Conservation (phyloP, 1,140 invertebrate genomes). For the Zaprionus nigranus region DNA sequence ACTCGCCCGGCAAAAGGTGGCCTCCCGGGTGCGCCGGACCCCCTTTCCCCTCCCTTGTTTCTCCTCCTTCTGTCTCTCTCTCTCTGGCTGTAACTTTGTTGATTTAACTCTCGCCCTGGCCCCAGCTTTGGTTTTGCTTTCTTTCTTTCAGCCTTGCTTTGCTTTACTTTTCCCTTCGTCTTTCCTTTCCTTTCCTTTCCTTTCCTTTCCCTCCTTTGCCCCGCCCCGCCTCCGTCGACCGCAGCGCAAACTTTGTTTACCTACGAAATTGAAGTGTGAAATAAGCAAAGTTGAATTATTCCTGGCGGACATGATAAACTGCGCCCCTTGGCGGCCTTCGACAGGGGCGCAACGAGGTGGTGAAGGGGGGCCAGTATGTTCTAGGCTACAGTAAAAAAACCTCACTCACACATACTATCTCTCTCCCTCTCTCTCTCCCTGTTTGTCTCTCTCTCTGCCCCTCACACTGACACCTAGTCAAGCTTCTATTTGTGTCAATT, state of each 20-base stretch:
- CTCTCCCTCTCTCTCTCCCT: background rate
- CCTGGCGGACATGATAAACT: slow-evolving; percentile 84
- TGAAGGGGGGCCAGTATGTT: no score
- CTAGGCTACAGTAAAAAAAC: background rate
- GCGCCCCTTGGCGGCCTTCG: slow-evolving; percentile 44
- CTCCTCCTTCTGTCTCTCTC: background rate
- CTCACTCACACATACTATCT: slow-evolving; percentile 4
- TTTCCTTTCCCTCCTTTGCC: background rate
- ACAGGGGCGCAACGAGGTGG: background rate
- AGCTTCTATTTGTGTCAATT: slow-evolving; percentile 81
- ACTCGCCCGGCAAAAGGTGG: slow-evolving; percentile 56
- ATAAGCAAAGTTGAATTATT: slow-evolving; percentile 83
- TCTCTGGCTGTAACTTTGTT: slow-evolving; percentile 49
- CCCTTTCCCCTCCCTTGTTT: background rate
- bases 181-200: background rate
- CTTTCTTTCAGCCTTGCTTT: slow-evolving; percentile 21
- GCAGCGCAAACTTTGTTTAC: slow-evolving; percentile 72
- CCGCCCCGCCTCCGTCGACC: slow-evolving; percentile 1
- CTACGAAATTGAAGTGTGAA: slow-evolving; percentile 83
- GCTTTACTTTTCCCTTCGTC: background rate
- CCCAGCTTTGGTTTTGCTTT: slow-evolving; percentile 46
- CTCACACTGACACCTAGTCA: slow-evolving; percentile 38
- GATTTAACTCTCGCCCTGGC: slow-evolving; percentile 55
- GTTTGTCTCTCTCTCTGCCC: background rate
- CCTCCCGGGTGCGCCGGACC: slow-evolving; percentile 38